Conservation (phyloP, 2,888 invertebrate genomes). For the Lepidocyrtoides sp. region DNA sequence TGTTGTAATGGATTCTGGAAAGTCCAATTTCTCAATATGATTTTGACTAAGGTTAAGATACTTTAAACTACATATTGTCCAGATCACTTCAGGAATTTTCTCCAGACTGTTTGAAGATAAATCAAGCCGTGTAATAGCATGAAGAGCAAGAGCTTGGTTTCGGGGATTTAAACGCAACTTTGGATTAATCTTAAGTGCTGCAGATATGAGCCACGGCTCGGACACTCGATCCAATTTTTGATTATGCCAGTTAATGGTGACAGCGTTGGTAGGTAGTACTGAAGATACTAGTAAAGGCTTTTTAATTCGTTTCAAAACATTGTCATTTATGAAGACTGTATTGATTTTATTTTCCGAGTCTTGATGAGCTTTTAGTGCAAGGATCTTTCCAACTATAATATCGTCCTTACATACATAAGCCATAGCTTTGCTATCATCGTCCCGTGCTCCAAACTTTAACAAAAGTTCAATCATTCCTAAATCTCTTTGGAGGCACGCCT, state of each 20-base stretch:
- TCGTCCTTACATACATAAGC: conserved; percentile 92
- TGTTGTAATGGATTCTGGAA: conserved; percentile 87
- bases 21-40: conserved; percentile 91
- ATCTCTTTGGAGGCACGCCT: conserved; percentile 91
- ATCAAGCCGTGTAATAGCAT: conserved; percentile 97
- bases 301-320: conserved; percentile 81
- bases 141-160: conserved; percentile 91
- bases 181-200: conserved; percentile 94
- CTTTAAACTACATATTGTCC: conserved; percentile 93
- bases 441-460: conserved; percentile 93
- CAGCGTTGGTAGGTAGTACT: conserved; percentile 82
- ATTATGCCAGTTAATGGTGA: conserved; percentile 95
- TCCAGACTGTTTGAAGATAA: conserved; percentile 95
- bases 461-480: conserved; percentile 92
- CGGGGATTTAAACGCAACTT: conserved; percentile 91
- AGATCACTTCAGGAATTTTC: conserved; percentile 93
- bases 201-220: conserved; percentile 94
- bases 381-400: conserved; percentile 91
- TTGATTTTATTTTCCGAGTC: conserved; percentile 98
- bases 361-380: conserved; percentile 94
- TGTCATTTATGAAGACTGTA: conserved; percentile 86
- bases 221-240: conserved; percentile 91
- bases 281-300: conserved; percentile 82
- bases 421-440: conserved; percentile 95
- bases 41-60: conserved; percentile 96